phyloP scores from a whole-genome alignment of 2,888 invertebrate genomes.

The Lamproptera curius region DNA sequence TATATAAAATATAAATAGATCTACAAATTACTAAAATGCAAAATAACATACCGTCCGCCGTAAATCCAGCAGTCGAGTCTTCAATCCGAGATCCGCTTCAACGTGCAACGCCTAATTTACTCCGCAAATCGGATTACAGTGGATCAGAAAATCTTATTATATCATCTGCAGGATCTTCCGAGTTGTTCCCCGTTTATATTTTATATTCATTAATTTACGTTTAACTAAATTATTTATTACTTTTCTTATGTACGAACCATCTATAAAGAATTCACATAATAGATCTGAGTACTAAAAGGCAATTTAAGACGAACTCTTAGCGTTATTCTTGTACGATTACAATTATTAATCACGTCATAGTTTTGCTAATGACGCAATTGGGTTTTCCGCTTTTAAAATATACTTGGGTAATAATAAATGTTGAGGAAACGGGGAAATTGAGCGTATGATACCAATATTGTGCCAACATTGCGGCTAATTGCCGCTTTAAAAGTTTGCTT shows the following conservation, averaged over 20 bases:
- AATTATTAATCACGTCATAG: constrained; percentile 2
- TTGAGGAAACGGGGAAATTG: constrained; percentile 4
- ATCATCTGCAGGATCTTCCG: neutral
- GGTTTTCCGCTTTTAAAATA: constrained; percentile 8
- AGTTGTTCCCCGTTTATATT: constrained; percentile 2
- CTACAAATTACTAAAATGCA: neutral
- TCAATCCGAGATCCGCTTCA: constrained; percentile 10
- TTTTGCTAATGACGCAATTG: constrained; percentile 3
- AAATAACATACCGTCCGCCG: constrained; percentile 9
- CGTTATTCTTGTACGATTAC: neutral
- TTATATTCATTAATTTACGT: too few species aligned
- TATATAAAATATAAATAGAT: neutral
- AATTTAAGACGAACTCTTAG: too few species aligned
- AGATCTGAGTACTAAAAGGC: neutral
- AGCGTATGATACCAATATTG: neutral
- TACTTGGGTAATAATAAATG: neutral
- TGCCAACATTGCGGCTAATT: constrained; percentile 23
- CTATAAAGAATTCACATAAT: neutral
- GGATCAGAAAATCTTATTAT: constrained; percentile 17
- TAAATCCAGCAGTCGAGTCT: neutral
- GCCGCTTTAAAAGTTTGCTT: too few species aligned
- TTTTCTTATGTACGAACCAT: neutral
- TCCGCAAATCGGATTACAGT: constrained; percentile 11
- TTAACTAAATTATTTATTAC: too few species aligned
- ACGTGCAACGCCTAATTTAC: constrained; percentile 14